A percentile compares a stretch with the other conserved stretches of the same genome.
These are phyloP conservation scores for Xylocampa areola DNA, from an alignment of 2,888 invertebrate species.

Conservation along the genomic window DNA sequence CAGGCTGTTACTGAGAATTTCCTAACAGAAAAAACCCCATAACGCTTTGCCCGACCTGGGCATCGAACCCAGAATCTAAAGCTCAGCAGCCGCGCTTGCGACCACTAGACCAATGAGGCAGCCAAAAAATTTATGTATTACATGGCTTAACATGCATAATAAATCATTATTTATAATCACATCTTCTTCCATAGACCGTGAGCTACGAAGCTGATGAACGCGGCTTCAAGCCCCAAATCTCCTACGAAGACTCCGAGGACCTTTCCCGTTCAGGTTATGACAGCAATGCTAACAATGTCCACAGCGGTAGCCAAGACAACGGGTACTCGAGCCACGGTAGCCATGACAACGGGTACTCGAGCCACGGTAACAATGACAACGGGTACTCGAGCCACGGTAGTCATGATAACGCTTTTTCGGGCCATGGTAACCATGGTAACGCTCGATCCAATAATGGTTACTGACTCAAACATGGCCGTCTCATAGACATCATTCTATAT, in stretches of 20 bases:
- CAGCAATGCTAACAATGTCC: conserved; percentile 71
- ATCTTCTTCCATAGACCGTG: conserved; percentile 82
- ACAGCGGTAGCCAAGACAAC: conserved; percentile 55
- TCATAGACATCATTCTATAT: conserved; percentile 32
- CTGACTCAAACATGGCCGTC: conserved; percentile 60
- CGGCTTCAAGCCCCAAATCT: conserved; percentile 91
- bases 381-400: conserved; percentile 52
- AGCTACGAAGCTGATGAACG: conserved; percentile 92
- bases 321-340: conserved; percentile 54
- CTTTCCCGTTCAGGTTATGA: conserved; percentile 76
- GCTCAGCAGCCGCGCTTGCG: no score
- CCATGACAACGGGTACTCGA: conserved; percentile 54
- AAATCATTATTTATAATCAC: neutral
- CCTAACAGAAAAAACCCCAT: no score
- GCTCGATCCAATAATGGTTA: conserved; percentile 64
- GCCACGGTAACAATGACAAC: conserved; percentile 47
- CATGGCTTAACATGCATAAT: no score
- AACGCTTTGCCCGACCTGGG: no score
- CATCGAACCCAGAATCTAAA: no score
- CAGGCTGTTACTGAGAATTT: no score
- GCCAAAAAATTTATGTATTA: no score
- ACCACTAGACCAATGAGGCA: no score
- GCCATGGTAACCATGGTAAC: conserved; percentile 53
- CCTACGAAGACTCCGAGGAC: conserved; percentile 90
- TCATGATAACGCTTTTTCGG: conserved; percentile 39